Conservation (phyloP, 2,888 invertebrate species). For the Lagria hirta region DNA sequence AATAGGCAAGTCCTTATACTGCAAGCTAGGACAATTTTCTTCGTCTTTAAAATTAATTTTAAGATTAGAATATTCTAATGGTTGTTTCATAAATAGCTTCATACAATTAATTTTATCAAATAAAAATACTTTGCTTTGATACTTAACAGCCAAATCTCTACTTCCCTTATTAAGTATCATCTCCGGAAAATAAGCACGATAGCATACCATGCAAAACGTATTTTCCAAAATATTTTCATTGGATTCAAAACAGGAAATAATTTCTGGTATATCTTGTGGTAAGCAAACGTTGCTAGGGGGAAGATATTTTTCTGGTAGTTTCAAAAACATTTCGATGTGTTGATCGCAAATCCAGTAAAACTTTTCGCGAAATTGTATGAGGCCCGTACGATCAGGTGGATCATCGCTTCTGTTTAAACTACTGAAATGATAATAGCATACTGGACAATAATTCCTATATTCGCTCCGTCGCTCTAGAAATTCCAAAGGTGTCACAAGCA, state of each 20-base stretch:
- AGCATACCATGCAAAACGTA: constrained; percentile 65
- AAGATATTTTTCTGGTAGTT: constrained; percentile 54
- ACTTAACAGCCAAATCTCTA: constrained; percentile 55
- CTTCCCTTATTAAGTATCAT: constrained; percentile 56
- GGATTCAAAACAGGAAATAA: constrained; percentile 32
- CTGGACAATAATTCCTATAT: constrained; percentile 61
- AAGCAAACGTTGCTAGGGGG: constrained; percentile 48
- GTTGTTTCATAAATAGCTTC: constrained; percentile 57
- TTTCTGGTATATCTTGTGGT: constrained; percentile 57
- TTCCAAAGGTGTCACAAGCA: constrained; percentile 61
- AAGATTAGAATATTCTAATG: constrained; percentile 57
- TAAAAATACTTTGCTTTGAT: constrained; percentile 58
- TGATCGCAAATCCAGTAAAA: constrained; percentile 65
- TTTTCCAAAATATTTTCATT: constrained; percentile 54
- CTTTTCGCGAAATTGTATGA: constrained; percentile 58
- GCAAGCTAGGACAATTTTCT: constrained; percentile 48
- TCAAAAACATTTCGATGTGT: constrained; percentile 57
- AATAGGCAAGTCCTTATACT: constrained; percentile 57
- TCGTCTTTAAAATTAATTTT: constrained; percentile 49
- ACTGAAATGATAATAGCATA: constrained; percentile 56
- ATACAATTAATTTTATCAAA: constrained; percentile 60
- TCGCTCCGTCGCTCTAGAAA: constrained; percentile 57
- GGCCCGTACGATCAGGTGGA: constrained; percentile 58
- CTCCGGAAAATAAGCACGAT: constrained; percentile 58
- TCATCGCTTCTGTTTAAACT: constrained; percentile 51